These are phyloP conservation scores for Lasius fuliginosus DNA, from an alignment of 2,888 invertebrate genomes.

Conservation along the genomic window DNA sequence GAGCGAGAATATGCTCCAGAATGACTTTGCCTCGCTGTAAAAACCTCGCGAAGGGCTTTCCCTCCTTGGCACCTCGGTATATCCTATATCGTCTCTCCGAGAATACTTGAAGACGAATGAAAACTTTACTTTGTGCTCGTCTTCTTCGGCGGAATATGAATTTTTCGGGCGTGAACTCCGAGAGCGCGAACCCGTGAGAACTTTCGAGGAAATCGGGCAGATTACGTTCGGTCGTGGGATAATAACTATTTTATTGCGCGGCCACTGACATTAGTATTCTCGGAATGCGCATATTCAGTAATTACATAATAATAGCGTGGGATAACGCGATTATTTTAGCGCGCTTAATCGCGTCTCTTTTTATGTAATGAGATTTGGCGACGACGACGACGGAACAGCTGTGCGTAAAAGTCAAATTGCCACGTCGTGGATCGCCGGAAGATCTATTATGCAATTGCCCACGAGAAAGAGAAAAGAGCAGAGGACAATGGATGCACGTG, in stretches of 20 bases:
- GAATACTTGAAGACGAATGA: neutral
- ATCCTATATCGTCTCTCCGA: neutral
- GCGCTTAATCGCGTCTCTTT: slow-evolving; percentile 19
- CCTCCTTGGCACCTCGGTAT: neutral
- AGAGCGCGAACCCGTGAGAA: slow-evolving; percentile 26
- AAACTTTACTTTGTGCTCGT: neutral
- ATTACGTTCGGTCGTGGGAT: slow-evolving; percentile 38
- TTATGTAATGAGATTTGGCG: slow-evolving; percentile 38
- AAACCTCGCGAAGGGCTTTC: neutral
- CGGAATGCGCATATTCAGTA: slow-evolving; percentile 13
- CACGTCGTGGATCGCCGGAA: slow-evolving; percentile 35
- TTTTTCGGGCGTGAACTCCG: slow-evolving; percentile 14
- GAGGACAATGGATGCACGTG: slow-evolving; percentile 62
- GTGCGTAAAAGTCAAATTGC: slow-evolving; percentile 25
- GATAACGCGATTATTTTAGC: slow-evolving; percentile 46
- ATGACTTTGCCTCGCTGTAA: slow-evolving; percentile 58
- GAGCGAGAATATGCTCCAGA: slow-evolving; percentile 65
- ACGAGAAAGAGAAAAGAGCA: neutral
- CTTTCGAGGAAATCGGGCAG: slow-evolving; percentile 7
- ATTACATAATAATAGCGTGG: slow-evolving; percentile 38
- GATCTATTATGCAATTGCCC: slow-evolving; percentile 67
- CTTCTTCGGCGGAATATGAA: neutral
- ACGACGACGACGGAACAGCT: slow-evolving; percentile 15
- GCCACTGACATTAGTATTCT: slow-evolving; percentile 12
- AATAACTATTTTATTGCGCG: slow-evolving; percentile 38